Evolutionary conservation across 2,797 vertebrate genomes (phyloP).

Genomic region (Rhinogobio ventralis): DNA sequence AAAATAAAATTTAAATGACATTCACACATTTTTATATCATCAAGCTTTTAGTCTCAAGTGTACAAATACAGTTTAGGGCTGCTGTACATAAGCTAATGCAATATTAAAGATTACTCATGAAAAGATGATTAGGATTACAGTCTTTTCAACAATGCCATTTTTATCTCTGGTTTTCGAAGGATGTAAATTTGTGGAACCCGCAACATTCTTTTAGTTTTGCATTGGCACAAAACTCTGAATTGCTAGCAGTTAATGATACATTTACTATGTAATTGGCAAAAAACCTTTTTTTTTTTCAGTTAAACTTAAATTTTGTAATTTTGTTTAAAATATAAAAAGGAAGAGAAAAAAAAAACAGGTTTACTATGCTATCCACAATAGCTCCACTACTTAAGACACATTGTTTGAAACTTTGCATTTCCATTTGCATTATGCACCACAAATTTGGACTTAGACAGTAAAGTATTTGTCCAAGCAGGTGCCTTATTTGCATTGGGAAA

Average conservation of each 20-base stretch:
- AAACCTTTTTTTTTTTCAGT: no score
- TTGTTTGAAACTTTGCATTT: slow-evolving; percentile 33
- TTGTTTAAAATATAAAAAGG: not conserved
- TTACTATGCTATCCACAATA: not conserved
- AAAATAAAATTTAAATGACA: not conserved
- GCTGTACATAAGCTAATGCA: not conserved
- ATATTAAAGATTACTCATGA: not conserved
- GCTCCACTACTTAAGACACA: not conserved
- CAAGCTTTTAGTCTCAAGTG: not conserved
- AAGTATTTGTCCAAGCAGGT: slow-evolving; percentile 9
- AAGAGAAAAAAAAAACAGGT: not conserved
- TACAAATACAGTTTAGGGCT: not conserved
- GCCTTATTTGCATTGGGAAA: slow-evolving; percentile 30
- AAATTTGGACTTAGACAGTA: not conserved
- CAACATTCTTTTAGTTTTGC: not conserved
- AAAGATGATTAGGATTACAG: not conserved
- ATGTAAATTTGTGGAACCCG: slow-evolving; percentile 29
- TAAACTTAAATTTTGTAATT: not conserved
- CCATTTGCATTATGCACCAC: not conserved
- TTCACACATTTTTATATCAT: not conserved
- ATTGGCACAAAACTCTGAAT: not conserved
- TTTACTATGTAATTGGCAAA: not conserved
- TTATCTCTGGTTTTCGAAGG: slow-evolving; percentile 27
- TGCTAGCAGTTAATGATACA: not conserved
- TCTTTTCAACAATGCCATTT: not conserved